phyloP scores from a whole-genome alignment of 2,888 invertebrate species.

The Aspidiotus rigidus region DNA sequence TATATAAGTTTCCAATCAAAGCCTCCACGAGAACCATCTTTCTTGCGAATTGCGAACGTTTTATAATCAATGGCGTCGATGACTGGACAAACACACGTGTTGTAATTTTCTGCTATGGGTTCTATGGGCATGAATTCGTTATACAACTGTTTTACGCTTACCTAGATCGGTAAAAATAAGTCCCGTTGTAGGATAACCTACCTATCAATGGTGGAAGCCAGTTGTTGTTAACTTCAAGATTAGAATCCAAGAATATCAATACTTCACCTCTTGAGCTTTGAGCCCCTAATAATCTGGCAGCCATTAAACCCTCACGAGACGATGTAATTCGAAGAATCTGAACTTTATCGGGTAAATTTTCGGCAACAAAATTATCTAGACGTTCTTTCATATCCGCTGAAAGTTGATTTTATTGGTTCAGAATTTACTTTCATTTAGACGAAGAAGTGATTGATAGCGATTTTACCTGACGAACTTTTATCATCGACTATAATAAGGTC shows the following conservation, averaged over 20 bases:
- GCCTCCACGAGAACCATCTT: too few species aligned
- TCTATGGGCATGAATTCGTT: too few species aligned
- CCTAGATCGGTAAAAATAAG: too few species aligned
- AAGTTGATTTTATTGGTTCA: background rate
- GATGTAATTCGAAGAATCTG: too few species aligned
- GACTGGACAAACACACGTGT: too few species aligned
- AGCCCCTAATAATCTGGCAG: conserved; percentile 78
- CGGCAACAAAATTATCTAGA: conserved; percentile 63
- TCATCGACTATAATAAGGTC: conserved; percentile 87
- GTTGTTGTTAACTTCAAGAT: conserved; percentile 81
- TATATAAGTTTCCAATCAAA: too few species aligned
- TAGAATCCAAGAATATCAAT: conserved; percentile 83
- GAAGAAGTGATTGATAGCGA: background rate
- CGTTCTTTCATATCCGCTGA: conserved; percentile 56
- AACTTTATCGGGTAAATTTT: conserved; percentile 49
- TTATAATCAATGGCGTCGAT: too few species aligned
- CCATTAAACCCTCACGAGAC: conserved; percentile 68
- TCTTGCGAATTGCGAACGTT: too few species aligned
- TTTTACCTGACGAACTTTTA: conserved; percentile 52
- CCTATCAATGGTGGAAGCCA: conserved; percentile 82
- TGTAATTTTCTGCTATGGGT: too few species aligned
- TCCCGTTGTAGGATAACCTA: conserved; percentile 41
- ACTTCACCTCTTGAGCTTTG: conserved; percentile 64
- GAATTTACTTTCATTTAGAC: background rate
- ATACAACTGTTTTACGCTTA: too few species aligned